Base-by-base conservation (phyloP, 2,797 vertebrate species). In the Hybognathus amarus region DNA sequence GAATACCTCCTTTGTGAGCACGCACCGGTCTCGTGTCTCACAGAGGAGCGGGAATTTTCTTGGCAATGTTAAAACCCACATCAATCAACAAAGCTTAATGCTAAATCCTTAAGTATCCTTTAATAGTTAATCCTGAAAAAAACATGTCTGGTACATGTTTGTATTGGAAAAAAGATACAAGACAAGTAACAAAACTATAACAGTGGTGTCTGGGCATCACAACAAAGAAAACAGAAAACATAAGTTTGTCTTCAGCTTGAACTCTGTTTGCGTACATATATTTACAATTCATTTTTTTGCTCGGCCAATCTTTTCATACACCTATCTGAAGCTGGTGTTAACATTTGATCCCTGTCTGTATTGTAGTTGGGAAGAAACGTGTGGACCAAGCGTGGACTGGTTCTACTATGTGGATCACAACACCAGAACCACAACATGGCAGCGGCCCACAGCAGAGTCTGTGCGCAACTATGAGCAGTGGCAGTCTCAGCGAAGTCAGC, bases 371-470 rank as follows among this genome's bases (percentile, higher is more conserved):
- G 98, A n/a, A 99, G 92, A 98, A 98, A 27, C 96, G 98, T 0
- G 97, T 99, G 89, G 98, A 99, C 83, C 97, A 97, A n/a, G 85
- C 94, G 97, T 0, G 98, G 98, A 61, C 90, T n/a, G 98, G 80
- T 97, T 95, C 88, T 99, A 99, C 93, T 99, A 99, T 0, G 97
- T 99, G 90, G 98, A 99, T 90, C 98, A 99, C 94, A 99, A 99
- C 93, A 99, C 98, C 0, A 92, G 97, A 52, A 99, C 97, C 87
- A 99, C 98, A 88, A 99, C 98, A 0, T 99, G 98, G 98, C 98
- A 99, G 93, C 94, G 97, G n/a, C 98, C 98, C 47, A 99, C 98
- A 0, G 97, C 96, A 0, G 98, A 99, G 89, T 97, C 98, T 0
- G 98, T 99, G 89, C 91, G 98, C 9, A 99, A 95, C 94, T 99